A percentile compares a stretch with the other conserved stretches of the same genome.
phyloP scores from a whole-genome alignment of 2,797 vertebrate species.

The Xerus rutilus region DNA sequence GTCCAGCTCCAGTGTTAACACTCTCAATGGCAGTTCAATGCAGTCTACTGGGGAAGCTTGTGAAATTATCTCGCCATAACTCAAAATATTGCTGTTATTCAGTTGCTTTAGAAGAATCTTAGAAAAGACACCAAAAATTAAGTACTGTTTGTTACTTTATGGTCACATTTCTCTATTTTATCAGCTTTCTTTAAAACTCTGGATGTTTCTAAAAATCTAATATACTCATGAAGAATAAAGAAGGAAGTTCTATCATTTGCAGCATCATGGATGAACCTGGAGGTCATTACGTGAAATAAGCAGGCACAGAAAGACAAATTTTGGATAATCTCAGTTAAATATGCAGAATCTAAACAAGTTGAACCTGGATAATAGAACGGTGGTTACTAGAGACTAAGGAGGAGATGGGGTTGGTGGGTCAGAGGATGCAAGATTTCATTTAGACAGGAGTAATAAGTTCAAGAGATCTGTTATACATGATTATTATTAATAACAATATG shows the following conservation, averaged over 20 bases:
- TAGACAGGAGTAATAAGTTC: neutral
- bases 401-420: neutral
- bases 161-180: neutral
- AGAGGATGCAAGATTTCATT: neutral
- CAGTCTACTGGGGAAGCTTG: neutral
- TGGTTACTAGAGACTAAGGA: neutral
- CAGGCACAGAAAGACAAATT: neutral
- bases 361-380: neutral
- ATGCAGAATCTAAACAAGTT: neutral
- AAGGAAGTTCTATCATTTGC: neutral
- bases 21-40: neutral
- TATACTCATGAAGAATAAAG: neutral
- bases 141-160: neutral
- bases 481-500: too few relatives aligned
- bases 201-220: neutral
- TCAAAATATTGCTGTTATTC: neutral
- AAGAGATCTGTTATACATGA: neutral
- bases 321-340: neutral
- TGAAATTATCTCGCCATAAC: neutral
- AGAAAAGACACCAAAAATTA: neutral
- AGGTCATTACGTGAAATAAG: neutral
- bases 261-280: neutral
- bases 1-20: neutral
- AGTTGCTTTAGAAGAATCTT: neutral
- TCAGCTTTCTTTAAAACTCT: neutral